Conservation (phyloP, 2,113 vertebrate genomes). For the Meriones unguiculatus region DNA sequence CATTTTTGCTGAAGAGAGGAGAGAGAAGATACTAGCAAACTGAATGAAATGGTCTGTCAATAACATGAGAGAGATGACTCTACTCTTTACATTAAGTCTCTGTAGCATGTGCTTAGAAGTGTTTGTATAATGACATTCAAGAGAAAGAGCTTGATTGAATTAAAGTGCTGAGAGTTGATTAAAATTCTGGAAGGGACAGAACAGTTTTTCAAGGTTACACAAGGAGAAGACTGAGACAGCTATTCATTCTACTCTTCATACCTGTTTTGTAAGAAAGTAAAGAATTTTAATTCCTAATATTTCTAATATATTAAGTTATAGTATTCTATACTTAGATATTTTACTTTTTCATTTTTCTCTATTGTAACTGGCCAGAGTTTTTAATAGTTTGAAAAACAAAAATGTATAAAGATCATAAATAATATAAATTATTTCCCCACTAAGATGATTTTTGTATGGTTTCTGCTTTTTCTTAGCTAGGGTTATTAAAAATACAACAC, state of each 20-base stretch:
- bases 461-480: neutral
- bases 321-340: neutral
- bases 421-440: neutral
- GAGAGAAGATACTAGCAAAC: neutral
- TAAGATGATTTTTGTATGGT: neutral
- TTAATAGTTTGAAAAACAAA: conserved; percentile 20
- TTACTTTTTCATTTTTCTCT: neutral
- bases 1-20: neutral
- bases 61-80: neutral
- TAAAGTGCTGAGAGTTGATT: neutral
- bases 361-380: neutral
- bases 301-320: conserved; percentile 48
- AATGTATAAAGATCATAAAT: neutral
- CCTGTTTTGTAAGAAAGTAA: neutral
- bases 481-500: neutral
- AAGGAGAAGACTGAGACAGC: neutral
- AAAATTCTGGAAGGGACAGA: neutral
- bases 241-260: neutral
- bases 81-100: neutral
- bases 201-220: neutral
- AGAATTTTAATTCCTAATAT: neutral
- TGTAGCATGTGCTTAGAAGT: neutral
- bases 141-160: neutral
- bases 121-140: neutral
- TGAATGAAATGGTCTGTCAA: neutral